Evolutionary conservation across 1,140 invertebrate genomes (phyloP), one percentile per base, ranked within the genome.

Genomic region (Calephelis nemesis): DNA sequence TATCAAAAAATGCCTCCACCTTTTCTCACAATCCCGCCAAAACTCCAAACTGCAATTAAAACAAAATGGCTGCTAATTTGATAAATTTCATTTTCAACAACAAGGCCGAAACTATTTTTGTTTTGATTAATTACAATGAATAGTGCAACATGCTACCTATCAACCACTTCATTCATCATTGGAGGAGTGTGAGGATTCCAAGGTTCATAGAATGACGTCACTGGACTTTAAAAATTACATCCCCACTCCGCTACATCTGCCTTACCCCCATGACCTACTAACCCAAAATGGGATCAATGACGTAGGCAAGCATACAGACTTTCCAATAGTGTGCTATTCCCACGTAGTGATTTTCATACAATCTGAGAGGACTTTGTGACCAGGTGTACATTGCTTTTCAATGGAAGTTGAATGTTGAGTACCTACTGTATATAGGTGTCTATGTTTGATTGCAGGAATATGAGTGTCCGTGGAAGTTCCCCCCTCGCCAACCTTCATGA

Each of bases 101-200:
- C 9, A 40, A 60, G 39, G 58, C 12, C 30, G 3, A 12, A 60
- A 40, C 39, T 60, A 60, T 60, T 60, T 40, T 60, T 40, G 12
- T 30, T 40, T 60, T 40, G 30, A 42, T 60, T 60, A 60, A 60
- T 60, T 40, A 60, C 19, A 54, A 39, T 7, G 30, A 7, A 10
- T 12, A 60, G 30, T 60, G 54, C 54, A 60, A 12, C 54, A 60
- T 60, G 30, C 15, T 39, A 19, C 72, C 71, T 73, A 85, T 85
- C 83, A 78, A 83, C 77, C 78, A 80, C 76, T 90, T 86, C 86
- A 90, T 90, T 90, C 86, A 87, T 88, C 79, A 85, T 86, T 81
- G 75, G 74, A 71, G 67, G 40, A 73, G 70, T 76, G 79, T 76
- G 79, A 74, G 77, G 80, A 80, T 77, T 81, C 79, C 85, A 84